These are phyloP conservation scores for Phaetusa simplex DNA, from an alignment of 2,113 vertebrate genomes.

Conservation along the genomic window DNA sequence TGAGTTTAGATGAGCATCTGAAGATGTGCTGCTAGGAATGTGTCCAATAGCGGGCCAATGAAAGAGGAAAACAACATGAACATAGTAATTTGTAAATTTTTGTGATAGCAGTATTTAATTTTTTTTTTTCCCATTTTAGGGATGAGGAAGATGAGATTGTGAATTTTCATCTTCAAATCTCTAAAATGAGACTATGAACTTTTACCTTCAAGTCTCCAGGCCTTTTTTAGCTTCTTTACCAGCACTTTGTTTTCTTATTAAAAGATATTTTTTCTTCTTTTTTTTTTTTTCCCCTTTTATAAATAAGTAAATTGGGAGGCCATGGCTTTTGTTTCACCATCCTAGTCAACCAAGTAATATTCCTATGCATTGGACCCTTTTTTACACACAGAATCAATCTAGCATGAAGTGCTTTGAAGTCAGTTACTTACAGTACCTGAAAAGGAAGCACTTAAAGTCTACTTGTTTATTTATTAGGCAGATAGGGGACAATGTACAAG, in stretches of 20 bases:
- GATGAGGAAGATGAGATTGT: background rate
- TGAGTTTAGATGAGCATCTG: background rate
- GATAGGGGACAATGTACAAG: background rate
- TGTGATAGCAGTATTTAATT: background rate
- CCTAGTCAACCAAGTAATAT: background rate
- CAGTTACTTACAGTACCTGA: background rate
- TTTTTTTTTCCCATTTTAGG: no score
- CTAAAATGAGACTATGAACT: background rate
- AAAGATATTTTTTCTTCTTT: background rate
- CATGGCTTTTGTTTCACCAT: background rate
- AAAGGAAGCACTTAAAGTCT: background rate
- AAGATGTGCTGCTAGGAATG: background rate
- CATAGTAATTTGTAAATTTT: background rate
- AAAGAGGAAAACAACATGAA: background rate
- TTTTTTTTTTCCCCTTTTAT: background rate
- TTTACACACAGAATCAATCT: background rate
- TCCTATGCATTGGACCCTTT: background rate
- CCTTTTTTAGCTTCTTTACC: background rate
- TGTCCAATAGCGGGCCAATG: background rate
- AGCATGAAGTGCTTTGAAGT: background rate
- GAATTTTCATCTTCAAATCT: background rate
- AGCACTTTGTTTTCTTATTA: background rate
- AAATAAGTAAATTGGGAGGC: background rate
- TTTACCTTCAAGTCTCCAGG: background rate
- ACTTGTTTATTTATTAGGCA: constrained; percentile 27